phyloP scores from a whole-genome alignment of 2,797 vertebrate genomes.

The Triplophysa bombifrons region DNA sequence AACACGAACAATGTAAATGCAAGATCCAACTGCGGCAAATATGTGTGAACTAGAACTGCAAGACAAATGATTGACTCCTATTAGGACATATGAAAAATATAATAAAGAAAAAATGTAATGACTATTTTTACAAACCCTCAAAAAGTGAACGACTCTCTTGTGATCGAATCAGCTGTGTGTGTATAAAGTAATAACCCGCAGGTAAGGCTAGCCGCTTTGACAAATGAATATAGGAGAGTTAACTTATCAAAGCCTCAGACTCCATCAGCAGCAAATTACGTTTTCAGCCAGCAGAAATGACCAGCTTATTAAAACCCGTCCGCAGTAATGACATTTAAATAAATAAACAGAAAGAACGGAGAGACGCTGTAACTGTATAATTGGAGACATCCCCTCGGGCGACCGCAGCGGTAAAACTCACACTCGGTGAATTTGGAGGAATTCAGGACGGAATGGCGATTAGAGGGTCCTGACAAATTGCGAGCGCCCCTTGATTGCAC shows the following conservation, averaged over 20 bases:
- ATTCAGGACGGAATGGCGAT: constrained; percentile 20
- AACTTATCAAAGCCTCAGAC: constrained; percentile 39
- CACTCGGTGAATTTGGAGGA: constrained; percentile 19
- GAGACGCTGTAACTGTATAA: constrained; percentile 20
- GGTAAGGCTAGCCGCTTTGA: constrained; percentile 17
- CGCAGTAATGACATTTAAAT: constrained; percentile 46
- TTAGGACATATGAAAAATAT: too few relatives aligned
- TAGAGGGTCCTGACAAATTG: constrained; percentile 33
- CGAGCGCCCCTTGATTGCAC: constrained; percentile 17
- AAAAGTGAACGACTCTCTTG: background rate
- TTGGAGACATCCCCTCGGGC: constrained; percentile 44
- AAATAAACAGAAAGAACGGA: constrained; percentile 39
- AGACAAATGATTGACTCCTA: too few relatives aligned
- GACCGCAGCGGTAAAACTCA: constrained; percentile 30
- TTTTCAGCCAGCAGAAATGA: constrained; percentile 35
- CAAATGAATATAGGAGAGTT: constrained; percentile 27
- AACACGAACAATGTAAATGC: too few relatives aligned
- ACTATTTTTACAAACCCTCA: background rate
- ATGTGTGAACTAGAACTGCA: too few relatives aligned
- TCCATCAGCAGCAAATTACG: constrained; percentile 41
- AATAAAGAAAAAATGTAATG: background rate
- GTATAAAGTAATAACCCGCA: constrained; percentile 22
- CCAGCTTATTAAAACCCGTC: constrained; percentile 47
- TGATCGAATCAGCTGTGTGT: constrained; percentile 12
- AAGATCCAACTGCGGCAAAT: too few relatives aligned